Conservation (phyloP, 2,888 invertebrate species). For the Piscicola geometra region DNA sequence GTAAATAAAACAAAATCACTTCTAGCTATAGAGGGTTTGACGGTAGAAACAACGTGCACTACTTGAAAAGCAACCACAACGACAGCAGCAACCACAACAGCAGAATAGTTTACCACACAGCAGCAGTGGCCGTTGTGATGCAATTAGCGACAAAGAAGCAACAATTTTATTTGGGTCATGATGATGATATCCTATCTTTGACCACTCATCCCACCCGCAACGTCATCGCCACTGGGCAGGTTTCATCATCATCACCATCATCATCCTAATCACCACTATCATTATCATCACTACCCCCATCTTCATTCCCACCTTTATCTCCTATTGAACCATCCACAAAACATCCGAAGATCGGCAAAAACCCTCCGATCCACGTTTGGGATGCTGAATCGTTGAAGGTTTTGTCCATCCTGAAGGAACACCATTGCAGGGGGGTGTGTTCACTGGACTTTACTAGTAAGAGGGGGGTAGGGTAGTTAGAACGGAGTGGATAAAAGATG, state of each 20-base stretch:
- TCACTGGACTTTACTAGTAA: conserved; percentile 56
- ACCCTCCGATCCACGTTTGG: conserved; percentile 57
- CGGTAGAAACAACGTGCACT: conserved; percentile 33
- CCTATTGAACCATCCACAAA: no score
- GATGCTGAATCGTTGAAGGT: conserved; percentile 55
- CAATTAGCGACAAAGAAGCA: conserved; percentile 53
- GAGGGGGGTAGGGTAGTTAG: not conserved
- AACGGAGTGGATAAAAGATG: not conserved
- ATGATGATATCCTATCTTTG: conserved; percentile 58
- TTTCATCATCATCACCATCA: no score
- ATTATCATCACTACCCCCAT: no score
- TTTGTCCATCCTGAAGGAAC: conserved; percentile 55
- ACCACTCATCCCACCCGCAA: conserved; percentile 56
- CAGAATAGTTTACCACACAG: conserved; percentile 57
- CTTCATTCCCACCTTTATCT: no score
- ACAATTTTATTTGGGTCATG: conserved; percentile 56
- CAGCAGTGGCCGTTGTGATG: conserved; percentile 56
- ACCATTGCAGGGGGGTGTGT: conserved; percentile 56
- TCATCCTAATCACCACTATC: no score
- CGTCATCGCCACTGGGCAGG: conserved; percentile 57
- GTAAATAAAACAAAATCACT: no score
- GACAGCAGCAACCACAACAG: conserved; percentile 55
- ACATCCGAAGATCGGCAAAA: conserved; percentile 53
- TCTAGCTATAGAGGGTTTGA: conserved; percentile 57
- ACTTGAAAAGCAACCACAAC: conserved; percentile 53